These are phyloP conservation scores for Heliocidaris tuberculata DNA, from an alignment of 35 echinoderm and acorn worm genomes.

Conservation along the genomic window DNA sequence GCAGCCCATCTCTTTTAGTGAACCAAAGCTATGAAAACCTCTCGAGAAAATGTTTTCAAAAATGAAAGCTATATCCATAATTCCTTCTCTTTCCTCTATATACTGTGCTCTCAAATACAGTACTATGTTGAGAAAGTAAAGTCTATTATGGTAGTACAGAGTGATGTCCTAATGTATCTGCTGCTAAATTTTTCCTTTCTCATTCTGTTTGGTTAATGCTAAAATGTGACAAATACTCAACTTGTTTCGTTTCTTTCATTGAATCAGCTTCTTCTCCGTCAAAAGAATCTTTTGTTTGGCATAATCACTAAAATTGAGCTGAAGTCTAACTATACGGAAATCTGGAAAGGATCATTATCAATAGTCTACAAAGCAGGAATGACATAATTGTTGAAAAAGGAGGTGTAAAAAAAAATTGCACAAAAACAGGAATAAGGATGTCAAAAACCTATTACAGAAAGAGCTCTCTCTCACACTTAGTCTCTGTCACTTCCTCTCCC, in stretches of 20 bases:
- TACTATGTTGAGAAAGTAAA: no score
- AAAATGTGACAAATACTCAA: neutral
- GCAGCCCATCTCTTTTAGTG: neutral
- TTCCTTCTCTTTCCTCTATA: neutral
- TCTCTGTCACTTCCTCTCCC: no score
- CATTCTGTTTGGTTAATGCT: neutral
- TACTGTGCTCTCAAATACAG: no score
- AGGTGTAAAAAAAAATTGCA: neutral
- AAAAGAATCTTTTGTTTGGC: no score
- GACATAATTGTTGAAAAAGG: neutral
- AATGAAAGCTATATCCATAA: neutral
- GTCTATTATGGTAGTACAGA: neutral
- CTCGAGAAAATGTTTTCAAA: neutral
- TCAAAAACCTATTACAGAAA: no score
- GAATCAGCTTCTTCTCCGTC: no score
- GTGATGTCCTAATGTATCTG: neutral
- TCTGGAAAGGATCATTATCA: neutral
- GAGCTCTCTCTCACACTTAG: no score
- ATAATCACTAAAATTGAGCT: no score
- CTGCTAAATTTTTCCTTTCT: neutral
- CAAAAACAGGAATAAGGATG: no score
- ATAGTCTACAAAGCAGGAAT: constrained; percentile 7
- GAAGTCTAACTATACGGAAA: no score
- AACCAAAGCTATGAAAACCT: neutral
- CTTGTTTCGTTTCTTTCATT: neutral